These are phyloP conservation scores for Antechinus stuartii DNA, from an alignment of 2,113 vertebrate species.

Conservation along the genomic window DNA sequence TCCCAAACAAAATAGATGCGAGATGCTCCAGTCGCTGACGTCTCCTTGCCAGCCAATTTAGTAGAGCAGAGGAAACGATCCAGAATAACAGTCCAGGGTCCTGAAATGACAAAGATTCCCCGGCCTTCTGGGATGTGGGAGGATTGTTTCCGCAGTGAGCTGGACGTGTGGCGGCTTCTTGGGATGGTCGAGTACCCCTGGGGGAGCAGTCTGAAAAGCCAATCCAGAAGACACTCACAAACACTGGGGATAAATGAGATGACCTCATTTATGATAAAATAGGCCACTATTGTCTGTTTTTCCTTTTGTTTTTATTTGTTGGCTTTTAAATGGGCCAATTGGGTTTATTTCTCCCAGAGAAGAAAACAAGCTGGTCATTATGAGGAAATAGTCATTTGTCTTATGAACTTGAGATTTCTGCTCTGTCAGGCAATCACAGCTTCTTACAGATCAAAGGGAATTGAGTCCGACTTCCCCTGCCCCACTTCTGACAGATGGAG, in stretches of 20 bases:
- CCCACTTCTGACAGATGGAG: background rate
- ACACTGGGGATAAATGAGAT: background rate
- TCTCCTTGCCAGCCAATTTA: conserved; percentile 3
- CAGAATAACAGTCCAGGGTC: background rate
- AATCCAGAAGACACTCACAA: background rate
- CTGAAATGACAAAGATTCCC: background rate
- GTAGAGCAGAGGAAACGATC: background rate
- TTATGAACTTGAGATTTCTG: background rate
- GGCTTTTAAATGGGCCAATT: background rate
- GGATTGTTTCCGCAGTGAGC: background rate
- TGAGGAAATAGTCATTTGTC: background rate
- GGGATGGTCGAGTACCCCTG: background rate
- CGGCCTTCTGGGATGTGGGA: background rate
- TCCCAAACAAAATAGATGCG: conserved; percentile 27
- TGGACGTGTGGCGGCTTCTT: background rate
- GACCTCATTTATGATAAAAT: background rate
- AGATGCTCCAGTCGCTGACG: background rate
- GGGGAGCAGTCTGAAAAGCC: background rate
- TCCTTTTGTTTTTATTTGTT: background rate
- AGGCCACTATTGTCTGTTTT: background rate
- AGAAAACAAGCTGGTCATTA: background rate
- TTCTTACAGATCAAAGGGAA: background rate
- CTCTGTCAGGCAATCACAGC: background rate
- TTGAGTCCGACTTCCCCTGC: background rate
- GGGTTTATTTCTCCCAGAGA: background rate